Conservation (phyloP, 2,888 invertebrate species). For the Cepaea hortensis region DNA sequence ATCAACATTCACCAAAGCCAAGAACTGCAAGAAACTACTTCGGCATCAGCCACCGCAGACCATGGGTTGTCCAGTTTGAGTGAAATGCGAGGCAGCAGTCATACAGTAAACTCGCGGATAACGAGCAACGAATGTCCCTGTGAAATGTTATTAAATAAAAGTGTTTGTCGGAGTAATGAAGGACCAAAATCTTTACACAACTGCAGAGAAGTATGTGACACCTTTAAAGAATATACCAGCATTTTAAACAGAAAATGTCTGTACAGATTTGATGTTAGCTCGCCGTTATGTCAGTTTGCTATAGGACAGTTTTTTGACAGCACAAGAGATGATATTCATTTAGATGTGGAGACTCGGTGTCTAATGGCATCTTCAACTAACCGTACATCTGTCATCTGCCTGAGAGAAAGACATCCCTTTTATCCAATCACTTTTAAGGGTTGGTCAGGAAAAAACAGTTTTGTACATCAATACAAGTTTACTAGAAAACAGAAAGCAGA, state of each 20-base stretch:
- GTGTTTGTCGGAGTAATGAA: too few relatives aligned
- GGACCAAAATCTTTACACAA: too few relatives aligned
- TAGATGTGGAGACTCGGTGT: slow-evolving; percentile 59
- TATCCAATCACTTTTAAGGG: slow-evolving; percentile 64
- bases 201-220: slow-evolving; percentile 48
- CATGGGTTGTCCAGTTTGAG: slow-evolving; percentile 70
- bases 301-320: slow-evolving; percentile 64
- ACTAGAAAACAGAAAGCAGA: slow-evolving; percentile 59
- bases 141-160: not conserved
- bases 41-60: slow-evolving; percentile 62
- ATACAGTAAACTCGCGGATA: not conserved
- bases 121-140: not conserved
- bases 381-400: slow-evolving; percentile 61
- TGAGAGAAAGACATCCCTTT: slow-evolving; percentile 60
- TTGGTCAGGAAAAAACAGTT: slow-evolving; percentile 54
- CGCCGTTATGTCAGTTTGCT: slow-evolving; percentile 68
- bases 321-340: slow-evolving; percentile 56
- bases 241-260: slow-evolving; percentile 54
- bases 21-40: slow-evolving; percentile 64
- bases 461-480: slow-evolving; percentile 65
- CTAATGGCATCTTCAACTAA: slow-evolving; percentile 67
- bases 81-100: slow-evolving; percentile 40
- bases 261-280: slow-evolving; percentile 67
- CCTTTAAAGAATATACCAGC: slow-evolving; percentile 48
- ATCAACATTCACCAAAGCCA: slow-evolving; percentile 56